Conservation (phyloP, 2,888 invertebrate genomes). For the Isotomurus palustris region DNA sequence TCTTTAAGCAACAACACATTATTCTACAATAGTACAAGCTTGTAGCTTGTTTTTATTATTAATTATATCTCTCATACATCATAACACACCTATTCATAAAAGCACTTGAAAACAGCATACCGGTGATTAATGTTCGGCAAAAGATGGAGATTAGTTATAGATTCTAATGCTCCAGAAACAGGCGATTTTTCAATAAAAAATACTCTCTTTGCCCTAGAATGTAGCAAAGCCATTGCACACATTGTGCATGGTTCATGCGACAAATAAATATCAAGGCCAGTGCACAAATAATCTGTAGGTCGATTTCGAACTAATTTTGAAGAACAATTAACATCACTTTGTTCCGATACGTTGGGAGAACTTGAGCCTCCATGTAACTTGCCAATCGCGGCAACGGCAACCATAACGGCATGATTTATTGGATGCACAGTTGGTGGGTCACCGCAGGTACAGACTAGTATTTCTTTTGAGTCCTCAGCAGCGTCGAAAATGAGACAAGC, state of each 20-base stretch:
- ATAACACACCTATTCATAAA: conserved; percentile 1
- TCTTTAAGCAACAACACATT: background rate
- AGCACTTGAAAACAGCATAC: conserved; percentile 69
- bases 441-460: conserved; percentile 63
- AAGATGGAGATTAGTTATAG: conserved; percentile 69
- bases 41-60: too few relatives aligned
- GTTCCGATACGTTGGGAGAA: background rate
- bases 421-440: conserved; percentile 57
- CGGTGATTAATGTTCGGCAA: conserved; percentile 80
- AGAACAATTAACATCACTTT: background rate
- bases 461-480: conserved; percentile 52
- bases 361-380: conserved; percentile 61
- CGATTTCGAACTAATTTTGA: conserved; percentile 11
- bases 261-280: conserved; percentile 78
- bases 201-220: conserved; percentile 76
- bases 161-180: conserved; percentile 65
- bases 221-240: conserved; percentile 92
- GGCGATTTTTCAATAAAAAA: conserved; percentile 62
- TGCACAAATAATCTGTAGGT: conserved; percentile 64
- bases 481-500: conserved; percentile 74
- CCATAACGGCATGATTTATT: conserved; percentile 76
- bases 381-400: conserved; percentile 80
- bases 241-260: conserved; percentile 85
- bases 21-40: too few relatives aligned
- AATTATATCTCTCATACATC: background rate